Evolutionary conservation across 2,113 vertebrate genomes (phyloP), one percentile per base, ranked within the genome.

Genomic region (Uria aalge): DNA sequence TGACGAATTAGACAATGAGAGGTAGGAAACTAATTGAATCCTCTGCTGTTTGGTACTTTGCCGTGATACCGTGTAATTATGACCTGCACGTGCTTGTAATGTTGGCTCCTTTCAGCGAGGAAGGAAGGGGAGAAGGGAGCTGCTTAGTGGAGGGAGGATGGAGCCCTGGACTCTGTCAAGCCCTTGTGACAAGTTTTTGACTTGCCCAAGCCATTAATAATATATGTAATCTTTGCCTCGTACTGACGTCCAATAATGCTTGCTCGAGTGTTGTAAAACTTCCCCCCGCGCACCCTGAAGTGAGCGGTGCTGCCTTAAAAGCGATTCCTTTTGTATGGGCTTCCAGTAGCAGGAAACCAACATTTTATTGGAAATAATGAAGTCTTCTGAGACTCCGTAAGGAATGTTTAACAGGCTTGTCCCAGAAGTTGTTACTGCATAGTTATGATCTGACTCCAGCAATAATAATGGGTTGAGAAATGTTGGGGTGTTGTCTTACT

Each of bases 1-100:
- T 93, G 98, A 98, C 20, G 99, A 99, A 77, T 97, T 98, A 96
- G 99, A 99, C 98, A 99, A 97, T 96, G 99, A 99, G 97, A 99
- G 99, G 99, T 99, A 99, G 97, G 98, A 96, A 95, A 95, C 95
- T 96, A 89, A 97, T 97, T 86, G 82, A 92, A 88, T 97, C 83
- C 86, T 97, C 89, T 95, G 94, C 87, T 90, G 32, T 86, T 50
- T 40, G 84, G 21, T 57, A 29, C 71, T 81, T 67, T 85, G 74
- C 72, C 96, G 69, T 90, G 84, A 41, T 77, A 41, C 63, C 0
- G 1, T 59, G 17, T 68, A 5, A 27, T 67, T 63, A 27, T 60
- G 32, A 48, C 57, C 68, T 86, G 82, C 84, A 55, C 1, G 8
- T 73, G 86, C 66, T 90, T 87, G 74, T 77, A 18, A 45, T 10